These are phyloP conservation scores for Folsomia manolachei DNA, from an alignment of 2,888 invertebrate genomes.

Conservation along the genomic window DNA sequence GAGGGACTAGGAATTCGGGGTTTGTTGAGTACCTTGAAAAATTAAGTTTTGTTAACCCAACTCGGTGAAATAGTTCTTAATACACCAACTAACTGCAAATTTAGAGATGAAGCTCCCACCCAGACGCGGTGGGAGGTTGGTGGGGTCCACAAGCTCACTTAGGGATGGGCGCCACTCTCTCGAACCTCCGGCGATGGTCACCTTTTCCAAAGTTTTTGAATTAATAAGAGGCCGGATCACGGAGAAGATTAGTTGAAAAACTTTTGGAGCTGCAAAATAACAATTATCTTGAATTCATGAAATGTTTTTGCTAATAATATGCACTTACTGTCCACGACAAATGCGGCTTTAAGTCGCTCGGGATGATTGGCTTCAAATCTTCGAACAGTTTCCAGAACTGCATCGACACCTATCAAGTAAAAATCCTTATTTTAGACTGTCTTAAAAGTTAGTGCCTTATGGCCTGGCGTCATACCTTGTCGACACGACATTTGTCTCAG, in stretches of 20 bases:
- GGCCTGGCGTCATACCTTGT: slow-evolving; percentile 22
- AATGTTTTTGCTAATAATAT: neutral
- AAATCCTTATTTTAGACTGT: neutral
- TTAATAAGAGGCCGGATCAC: slow-evolving; percentile 40
- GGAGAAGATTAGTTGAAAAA: slow-evolving; percentile 41
- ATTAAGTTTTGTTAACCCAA: neutral
- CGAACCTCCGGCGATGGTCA: slow-evolving; percentile 31
- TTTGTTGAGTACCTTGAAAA: slow-evolving; percentile 26
- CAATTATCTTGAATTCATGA: neutral
- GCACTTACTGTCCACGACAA: slow-evolving; percentile 34
- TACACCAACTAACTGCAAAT: slow-evolving; percentile 20
- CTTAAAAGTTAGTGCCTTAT: neutral
- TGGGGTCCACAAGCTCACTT: slow-evolving; percentile 20
- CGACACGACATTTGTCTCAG: slow-evolving; percentile 33
- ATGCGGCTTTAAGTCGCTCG: slow-evolving; percentile 38
- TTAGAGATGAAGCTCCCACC: slow-evolving; percentile 29
- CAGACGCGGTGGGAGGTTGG: slow-evolving; percentile 31
- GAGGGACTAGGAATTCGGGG: neutral
- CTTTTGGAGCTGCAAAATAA: slow-evolving; percentile 33
- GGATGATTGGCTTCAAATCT: slow-evolving; percentile 43
- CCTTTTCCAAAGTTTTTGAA: slow-evolving; percentile 39
- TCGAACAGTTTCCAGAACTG: slow-evolving; percentile 40
- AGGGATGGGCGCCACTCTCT: slow-evolving; percentile 34
- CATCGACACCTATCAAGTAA: slow-evolving; percentile 35
- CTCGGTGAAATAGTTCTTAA: neutral